phyloP scores from a whole-genome alignment of 2,888 invertebrate genomes.

The Drosophila phalerata region DNA sequence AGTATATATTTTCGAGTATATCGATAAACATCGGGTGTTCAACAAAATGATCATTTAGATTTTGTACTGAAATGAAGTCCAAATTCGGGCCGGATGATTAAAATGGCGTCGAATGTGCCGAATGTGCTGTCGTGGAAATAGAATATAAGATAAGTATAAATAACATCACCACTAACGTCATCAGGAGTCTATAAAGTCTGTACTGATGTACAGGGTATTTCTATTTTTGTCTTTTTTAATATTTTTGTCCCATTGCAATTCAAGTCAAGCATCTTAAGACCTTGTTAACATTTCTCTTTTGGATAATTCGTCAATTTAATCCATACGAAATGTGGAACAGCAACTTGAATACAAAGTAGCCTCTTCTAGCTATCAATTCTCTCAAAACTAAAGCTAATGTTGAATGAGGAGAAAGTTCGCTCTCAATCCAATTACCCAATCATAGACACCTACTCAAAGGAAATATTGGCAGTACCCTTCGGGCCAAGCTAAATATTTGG shows the following conservation, averaged over 20 bases:
- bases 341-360: neutral
- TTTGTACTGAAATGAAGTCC: too few species aligned
- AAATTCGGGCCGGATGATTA: too few species aligned
- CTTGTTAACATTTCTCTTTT: neutral
- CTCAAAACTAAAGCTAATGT: neutral
- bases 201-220: too few species aligned
- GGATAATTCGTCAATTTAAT: neutral
- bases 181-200: too few species aligned
- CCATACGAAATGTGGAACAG: neutral
- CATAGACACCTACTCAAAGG: slow-evolving; percentile 15
- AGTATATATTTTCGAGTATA: too few species aligned
- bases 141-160: too few species aligned
- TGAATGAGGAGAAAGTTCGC: neutral
- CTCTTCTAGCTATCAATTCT: neutral
- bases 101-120: too few species aligned
- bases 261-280: neutral
- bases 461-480: slow-evolving; percentile 2
- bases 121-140: too few species aligned
- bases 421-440: slow-evolving; percentile 15
- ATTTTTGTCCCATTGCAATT: neutral
- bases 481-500: slow-evolving; percentile 22
- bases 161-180: too few species aligned
- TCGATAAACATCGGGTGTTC: too few species aligned
- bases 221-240: neutral
- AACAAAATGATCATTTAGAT: too few species aligned